Base-by-base conservation (phyloP, 2,888 invertebrate genomes). In the Acleris emargana region DNA sequence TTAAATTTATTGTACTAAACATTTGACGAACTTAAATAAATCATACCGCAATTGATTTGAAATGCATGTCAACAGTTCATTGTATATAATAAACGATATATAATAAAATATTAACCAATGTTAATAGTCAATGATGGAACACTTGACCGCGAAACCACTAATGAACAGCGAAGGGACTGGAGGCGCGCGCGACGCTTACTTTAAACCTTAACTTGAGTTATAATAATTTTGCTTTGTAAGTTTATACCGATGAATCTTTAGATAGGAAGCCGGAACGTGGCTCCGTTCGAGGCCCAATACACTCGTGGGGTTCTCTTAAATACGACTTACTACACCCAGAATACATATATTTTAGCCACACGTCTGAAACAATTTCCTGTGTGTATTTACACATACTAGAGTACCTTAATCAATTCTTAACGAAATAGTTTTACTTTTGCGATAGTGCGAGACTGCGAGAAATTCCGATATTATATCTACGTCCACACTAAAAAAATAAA, bases 311-410 rank as follows among this genome's bases (percentile, higher is more conserved):
- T 63, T 18, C 51, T 66, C 61, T 66, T 61, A 59, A 53, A 64
- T 60, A 64, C 49, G 43, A 64, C 49, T 45, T 50, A 55, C 57
- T 66, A 66, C 60, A 47, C 60, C 59, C 66, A 61, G 62, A 67
- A 58, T 67, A 62, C 61, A 60, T 53, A 62, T 60, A 58, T 58
- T 51, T 61, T 57, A 58, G 57, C 71, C 72, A 72, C 73, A 73
- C 72, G 68, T 72, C 73, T 80, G 78, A 80, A 74, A 76, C 82
- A 79, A 78, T 80, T 58, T 49, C 58, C 88, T 89, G 89, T 88
- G 82, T 80, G 67, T 87, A 91, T 91, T 87, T 91, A 91, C 91
- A 91, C 89, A 79, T 80, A 82, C 87, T 90, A 84, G 77, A 83
- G 73, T 89, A 90, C 83, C 85, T 86, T 88, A 87, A 78, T 76